A percentile compares a stretch with the other conserved stretches of the same genome.
Conservation (phyloP, 2,113 vertebrate genomes). For the Grallaria varia region DNA sequence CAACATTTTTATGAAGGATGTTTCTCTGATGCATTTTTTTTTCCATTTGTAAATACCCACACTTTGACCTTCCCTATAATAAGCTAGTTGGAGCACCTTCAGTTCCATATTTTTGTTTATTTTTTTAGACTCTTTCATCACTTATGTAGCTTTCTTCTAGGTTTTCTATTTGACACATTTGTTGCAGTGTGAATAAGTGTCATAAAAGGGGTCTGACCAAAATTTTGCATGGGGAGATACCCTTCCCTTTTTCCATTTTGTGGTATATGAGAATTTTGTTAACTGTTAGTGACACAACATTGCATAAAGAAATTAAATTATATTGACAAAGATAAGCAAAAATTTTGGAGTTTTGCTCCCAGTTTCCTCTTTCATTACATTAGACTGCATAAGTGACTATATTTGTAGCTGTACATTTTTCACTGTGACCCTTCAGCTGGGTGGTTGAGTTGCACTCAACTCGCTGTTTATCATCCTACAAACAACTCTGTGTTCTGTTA, state of each 20-base stretch:
- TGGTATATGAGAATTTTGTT: background rate
- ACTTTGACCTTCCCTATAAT: background rate
- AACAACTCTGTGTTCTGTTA: background rate
- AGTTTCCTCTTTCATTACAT: background rate
- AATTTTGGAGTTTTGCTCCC: background rate
- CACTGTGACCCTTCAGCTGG: background rate
- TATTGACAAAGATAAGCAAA: background rate
- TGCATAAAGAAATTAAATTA: background rate
- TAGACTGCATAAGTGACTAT: background rate
- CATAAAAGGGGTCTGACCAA: background rate
- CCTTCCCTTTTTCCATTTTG: background rate
- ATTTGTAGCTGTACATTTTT: background rate
- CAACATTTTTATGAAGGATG: background rate
- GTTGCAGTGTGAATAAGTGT: background rate
- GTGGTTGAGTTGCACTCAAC: background rate
- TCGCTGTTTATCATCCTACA: background rate
- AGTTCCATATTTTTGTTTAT: background rate
- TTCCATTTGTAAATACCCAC: background rate
- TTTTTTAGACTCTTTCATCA: background rate
- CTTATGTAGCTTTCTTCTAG: background rate
- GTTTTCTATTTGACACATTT: background rate
- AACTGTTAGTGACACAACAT: background rate
- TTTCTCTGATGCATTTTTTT: background rate
- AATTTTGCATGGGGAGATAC: background rate
- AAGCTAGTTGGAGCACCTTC: background rate